phyloP scores from a whole-genome alignment of 2,888 invertebrate genomes.

The Agonopterix alstromeriana region DNA sequence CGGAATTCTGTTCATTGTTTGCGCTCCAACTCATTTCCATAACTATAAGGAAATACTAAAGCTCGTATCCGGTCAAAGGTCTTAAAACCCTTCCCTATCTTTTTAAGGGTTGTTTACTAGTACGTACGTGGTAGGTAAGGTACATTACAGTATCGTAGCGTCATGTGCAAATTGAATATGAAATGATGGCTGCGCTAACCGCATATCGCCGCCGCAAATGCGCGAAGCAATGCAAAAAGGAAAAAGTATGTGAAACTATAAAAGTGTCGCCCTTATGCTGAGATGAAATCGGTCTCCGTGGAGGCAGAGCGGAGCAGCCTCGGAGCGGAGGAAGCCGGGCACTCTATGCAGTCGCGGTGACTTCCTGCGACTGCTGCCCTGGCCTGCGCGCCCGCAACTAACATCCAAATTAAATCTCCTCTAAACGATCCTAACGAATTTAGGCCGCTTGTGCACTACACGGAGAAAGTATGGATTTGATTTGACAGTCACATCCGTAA shows the following conservation, averaged over 20 bases:
- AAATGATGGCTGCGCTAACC: not conserved
- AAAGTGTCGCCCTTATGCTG: slow-evolving; percentile 42
- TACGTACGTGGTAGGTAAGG: not conserved
- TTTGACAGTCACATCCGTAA: too few relatives aligned
- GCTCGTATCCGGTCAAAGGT: slow-evolving; percentile 39
- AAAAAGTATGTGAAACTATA: slow-evolving; percentile 41
- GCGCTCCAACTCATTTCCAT: slow-evolving; percentile 57
- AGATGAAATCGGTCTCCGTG: not conserved
- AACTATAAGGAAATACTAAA: slow-evolving; percentile 41
- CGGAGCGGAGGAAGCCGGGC: slow-evolving; percentile 39
- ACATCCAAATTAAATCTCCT: too few relatives aligned
- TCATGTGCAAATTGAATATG: slow-evolving; percentile 2
- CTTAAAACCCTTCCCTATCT: not conserved
- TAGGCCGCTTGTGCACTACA: too few relatives aligned
- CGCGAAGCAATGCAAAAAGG: slow-evolving; percentile 12
- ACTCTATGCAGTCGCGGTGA: slow-evolving; percentile 48
- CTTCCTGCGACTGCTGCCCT: slow-evolving; percentile 39
- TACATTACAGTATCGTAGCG: not conserved
- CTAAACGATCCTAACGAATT: too few relatives aligned
- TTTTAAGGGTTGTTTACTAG: too few relatives aligned
- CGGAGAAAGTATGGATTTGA: too few relatives aligned
- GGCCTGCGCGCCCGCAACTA: not conserved
- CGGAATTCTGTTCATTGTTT: slow-evolving; percentile 69
- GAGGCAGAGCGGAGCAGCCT: not conserved
- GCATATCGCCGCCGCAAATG: slow-evolving; percentile 17